Conservation (phyloP, 2,888 invertebrate species). For the Amblyjoppa fuscipennis region DNA sequence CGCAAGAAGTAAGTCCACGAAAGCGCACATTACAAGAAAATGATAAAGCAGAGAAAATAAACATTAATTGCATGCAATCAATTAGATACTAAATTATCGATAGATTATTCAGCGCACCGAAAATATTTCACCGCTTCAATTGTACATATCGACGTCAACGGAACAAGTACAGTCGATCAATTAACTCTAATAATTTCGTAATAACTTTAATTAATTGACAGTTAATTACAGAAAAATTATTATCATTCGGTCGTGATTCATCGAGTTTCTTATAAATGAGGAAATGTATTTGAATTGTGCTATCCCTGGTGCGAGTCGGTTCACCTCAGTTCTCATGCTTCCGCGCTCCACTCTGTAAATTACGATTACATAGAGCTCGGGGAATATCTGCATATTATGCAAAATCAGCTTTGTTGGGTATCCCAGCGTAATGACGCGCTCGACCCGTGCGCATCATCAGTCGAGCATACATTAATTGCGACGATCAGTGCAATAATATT, state of each 20-base stretch:
- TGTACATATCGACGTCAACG: not conserved
- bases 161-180: not conserved
- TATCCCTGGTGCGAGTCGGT: constrained; percentile 2
- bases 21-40: not conserved
- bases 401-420: constrained; percentile 41
- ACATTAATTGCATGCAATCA: not conserved
- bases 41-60: not conserved
- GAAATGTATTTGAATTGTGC: not conserved
- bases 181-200: not conserved
- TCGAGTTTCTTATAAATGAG: constrained; percentile 6
- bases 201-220: not conserved
- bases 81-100: not conserved
- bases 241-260: constrained; percentile 1
- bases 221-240: not conserved
- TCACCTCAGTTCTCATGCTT: not conserved
- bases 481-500: constrained; percentile 33
- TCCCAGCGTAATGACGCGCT: constrained; percentile 6
- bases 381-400: constrained; percentile 43
- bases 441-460: constrained; percentile 7
- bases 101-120: not conserved
- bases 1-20: constrained; percentile 32
- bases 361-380: constrained; percentile 10
- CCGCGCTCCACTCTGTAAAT: not conserved
- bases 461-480: constrained; percentile 37
- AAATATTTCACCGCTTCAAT: not conserved